phyloP scores from a whole-genome alignment of 2,797 vertebrate species.

The Prunella strophiata region DNA sequence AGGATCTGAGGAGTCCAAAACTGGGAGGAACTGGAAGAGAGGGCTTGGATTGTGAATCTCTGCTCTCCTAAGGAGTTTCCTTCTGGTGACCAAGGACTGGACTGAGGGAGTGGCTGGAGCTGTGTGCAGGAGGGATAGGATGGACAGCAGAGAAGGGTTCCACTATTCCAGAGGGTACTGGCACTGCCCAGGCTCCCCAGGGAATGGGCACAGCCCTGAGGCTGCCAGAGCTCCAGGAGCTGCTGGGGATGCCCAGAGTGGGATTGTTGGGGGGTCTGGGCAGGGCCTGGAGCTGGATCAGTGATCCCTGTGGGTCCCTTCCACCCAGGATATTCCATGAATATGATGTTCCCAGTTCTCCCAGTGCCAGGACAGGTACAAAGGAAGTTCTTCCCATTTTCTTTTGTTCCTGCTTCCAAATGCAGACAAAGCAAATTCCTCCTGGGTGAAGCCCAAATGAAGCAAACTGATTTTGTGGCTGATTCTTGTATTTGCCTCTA shows the following conservation, averaged over 20 bases:
- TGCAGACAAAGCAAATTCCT: neutral
- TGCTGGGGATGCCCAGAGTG: neutral
- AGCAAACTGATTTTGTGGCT: neutral
- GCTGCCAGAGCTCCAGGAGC: neutral
- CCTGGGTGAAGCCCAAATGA: neutral
- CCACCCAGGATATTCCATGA: neutral
- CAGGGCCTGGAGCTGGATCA: rapidly evolving
- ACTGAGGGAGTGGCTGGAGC: neutral
- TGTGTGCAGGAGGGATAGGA: neutral
- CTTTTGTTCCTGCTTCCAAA: neutral
- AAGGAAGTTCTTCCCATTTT: neutral
- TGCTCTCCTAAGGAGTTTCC: rapidly evolving
- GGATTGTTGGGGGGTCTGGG: rapidly evolving
- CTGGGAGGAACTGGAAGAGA: neutral
- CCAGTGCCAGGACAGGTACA: neutral
- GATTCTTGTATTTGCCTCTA: neutral
- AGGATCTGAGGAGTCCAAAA: neutral
- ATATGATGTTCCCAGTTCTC: neutral
- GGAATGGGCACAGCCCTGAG: rapidly evolving
- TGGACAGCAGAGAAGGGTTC: neutral
- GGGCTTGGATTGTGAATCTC: neutral
- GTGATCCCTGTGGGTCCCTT: no score
- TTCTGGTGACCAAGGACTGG: neutral
- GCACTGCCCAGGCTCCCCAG: neutral
- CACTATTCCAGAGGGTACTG: neutral